phyloP scores from a whole-genome alignment of 2,113 vertebrate species.

The Cyrtonyx montezumae region DNA sequence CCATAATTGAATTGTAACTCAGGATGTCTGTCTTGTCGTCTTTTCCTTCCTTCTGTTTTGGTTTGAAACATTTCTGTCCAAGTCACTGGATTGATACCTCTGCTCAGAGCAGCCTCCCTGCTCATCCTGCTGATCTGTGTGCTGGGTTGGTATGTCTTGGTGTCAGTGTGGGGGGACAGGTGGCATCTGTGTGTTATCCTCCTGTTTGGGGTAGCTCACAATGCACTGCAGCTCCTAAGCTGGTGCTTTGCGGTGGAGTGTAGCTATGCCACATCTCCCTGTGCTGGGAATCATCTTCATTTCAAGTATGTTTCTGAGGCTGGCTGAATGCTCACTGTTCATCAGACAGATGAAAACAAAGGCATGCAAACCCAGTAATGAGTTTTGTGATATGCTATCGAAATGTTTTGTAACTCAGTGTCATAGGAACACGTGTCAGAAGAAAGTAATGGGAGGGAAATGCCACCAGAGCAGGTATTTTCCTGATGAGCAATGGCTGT shows the following conservation, averaged over 20 bases:
- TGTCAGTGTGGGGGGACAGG: fast-evolving
- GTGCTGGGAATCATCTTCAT: background rate
- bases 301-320: background rate
- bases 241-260: fast-evolving
- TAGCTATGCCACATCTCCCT: background rate
- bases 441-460: background rate
- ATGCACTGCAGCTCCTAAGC: background rate
- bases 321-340: background rate
- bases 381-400: background rate
- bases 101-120: background rate
- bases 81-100: background rate
- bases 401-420: background rate
- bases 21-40: background rate
- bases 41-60: background rate
- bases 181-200: background rate
- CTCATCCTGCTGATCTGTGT: background rate
- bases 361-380: background rate
- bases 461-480: background rate
- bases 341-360: background rate
- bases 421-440: background rate
- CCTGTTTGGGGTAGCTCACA: fast-evolving
- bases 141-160: background rate
- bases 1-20: constrained; percentile 1
- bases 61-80: background rate
- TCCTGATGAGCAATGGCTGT: background rate